Conservation (phyloP, 2,888 invertebrate genomes). For the Brachyptera risi region DNA sequence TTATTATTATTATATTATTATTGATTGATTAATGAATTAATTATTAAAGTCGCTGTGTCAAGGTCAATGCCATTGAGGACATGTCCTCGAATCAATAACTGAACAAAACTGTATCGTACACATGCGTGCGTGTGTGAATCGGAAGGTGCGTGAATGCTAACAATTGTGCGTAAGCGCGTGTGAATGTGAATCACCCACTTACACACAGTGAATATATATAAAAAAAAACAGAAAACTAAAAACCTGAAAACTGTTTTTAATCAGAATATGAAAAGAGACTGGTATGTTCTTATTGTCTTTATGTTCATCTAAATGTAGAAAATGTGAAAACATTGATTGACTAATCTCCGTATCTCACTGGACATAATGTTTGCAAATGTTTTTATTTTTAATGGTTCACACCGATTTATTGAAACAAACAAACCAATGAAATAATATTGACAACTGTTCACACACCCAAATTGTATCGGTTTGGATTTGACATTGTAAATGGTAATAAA, state of each 20-base stretch:
- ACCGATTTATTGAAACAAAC: too few relatives aligned
- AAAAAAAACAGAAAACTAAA: too few relatives aligned
- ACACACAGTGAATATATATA: neutral
- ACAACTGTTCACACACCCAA: conserved; percentile 35
- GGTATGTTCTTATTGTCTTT: conserved; percentile 33
- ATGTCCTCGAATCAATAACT: conserved; percentile 27
- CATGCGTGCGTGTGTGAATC: conserved; percentile 28
- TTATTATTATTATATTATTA: conserved; percentile 31
- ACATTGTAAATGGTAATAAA: conserved; percentile 40
- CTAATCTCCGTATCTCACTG: too few relatives aligned
- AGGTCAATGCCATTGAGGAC: conserved; percentile 35
- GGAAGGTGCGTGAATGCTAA: conserved; percentile 23
- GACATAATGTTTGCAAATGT: conserved; percentile 30
- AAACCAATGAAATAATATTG: conserved; percentile 30
- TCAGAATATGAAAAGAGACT: conserved; percentile 34
- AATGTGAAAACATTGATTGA: too few relatives aligned
- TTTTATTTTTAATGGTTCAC: conserved; percentile 34
- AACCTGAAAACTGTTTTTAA: conserved; percentile 9
- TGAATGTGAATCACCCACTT: conserved; percentile 15
- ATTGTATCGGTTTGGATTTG: conserved; percentile 37
- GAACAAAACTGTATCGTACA: neutral
- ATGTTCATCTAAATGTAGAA: conserved; percentile 12
- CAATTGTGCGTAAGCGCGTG: conserved; percentile 20
- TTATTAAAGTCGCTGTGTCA: conserved; percentile 27
- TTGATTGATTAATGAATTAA: conserved; percentile 28